phyloP scores from a whole-genome alignment of 1,140 invertebrate genomes.

The Chironomus striatipennis region DNA sequence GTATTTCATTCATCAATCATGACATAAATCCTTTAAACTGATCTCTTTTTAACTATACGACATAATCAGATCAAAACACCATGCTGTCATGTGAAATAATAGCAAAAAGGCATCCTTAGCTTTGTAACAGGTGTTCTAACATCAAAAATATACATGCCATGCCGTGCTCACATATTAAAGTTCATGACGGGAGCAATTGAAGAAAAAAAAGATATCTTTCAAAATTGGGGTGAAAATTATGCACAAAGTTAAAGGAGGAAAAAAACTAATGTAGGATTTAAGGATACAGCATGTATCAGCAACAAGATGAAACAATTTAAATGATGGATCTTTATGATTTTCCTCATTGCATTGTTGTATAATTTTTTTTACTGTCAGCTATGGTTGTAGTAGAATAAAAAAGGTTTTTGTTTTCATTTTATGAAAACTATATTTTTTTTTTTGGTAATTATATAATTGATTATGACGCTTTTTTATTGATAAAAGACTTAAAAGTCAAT shows the following conservation, averaged over 20 bases:
- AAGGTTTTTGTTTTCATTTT: too few species aligned
- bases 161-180: background rate
- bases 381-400: too few species aligned
- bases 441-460: too few species aligned
- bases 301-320: too few species aligned
- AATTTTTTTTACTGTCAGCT: too few species aligned
- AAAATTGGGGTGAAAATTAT: background rate
- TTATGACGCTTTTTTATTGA: too few species aligned
- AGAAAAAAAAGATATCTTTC: background rate
- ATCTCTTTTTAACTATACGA: background rate
- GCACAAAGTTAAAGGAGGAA: background rate
- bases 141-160: background rate
- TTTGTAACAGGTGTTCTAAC: constrained; percentile 19
- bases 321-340: too few species aligned
- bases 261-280: background rate
- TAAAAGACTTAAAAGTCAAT: too few species aligned
- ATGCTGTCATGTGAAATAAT: background rate
- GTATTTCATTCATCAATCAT: background rate
- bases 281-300: too few species aligned
- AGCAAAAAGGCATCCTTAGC: constrained; percentile 10
- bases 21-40: constrained; percentile 1
- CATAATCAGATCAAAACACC: constrained; percentile 20
- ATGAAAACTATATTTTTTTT: too few species aligned
- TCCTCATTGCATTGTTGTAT: too few species aligned
- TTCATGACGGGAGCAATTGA: background rate